phyloP scores from a whole-genome alignment of 2,888 invertebrate species.

The Pocota personata region DNA sequence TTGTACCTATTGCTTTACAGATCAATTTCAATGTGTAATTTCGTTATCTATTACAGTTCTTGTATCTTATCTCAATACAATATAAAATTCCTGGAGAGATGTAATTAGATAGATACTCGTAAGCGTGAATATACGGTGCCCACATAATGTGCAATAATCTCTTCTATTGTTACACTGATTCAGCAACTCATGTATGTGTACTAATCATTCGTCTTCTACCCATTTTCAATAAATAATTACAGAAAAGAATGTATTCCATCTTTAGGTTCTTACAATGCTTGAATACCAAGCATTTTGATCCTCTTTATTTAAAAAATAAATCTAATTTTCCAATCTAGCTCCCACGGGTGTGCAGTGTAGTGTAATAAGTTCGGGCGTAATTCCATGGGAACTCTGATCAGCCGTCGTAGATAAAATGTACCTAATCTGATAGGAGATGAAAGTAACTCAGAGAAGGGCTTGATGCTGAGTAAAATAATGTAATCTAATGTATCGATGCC shows the following conservation, averaged over 20 bases:
- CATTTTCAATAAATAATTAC: constrained; percentile 20
- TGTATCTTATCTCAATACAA: not conserved
- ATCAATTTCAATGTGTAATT: too few relatives aligned
- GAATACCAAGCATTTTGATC: constrained; percentile 27
- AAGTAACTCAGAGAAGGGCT: not conserved
- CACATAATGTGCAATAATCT: constrained; percentile 18
- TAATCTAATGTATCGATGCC: not conserved
- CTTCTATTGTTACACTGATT: constrained; percentile 1
- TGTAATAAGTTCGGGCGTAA: not conserved
- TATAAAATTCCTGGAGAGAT: constrained; percentile 4
- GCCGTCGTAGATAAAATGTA: constrained; percentile 1
- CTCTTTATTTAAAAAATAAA: constrained; percentile 1
- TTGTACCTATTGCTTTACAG: too few relatives aligned
- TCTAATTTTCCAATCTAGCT: constrained; percentile 1
- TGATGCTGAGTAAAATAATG: not conserved
- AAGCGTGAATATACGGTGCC: constrained; percentile 1
- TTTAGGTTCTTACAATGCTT: constrained; percentile 31
- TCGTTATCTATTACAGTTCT: not conserved
- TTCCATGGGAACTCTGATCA: constrained; percentile 16
- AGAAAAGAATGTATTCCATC: constrained; percentile 1
- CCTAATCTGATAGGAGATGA: not conserved
- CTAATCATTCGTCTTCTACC: constrained; percentile 32
- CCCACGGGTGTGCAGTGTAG: not conserved
- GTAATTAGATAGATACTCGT: constrained; percentile 26
- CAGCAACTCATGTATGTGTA: not conserved